Base-by-base conservation (phyloP, 2,113 vertebrate genomes). In the Aptenodytes forsteri region DNA sequence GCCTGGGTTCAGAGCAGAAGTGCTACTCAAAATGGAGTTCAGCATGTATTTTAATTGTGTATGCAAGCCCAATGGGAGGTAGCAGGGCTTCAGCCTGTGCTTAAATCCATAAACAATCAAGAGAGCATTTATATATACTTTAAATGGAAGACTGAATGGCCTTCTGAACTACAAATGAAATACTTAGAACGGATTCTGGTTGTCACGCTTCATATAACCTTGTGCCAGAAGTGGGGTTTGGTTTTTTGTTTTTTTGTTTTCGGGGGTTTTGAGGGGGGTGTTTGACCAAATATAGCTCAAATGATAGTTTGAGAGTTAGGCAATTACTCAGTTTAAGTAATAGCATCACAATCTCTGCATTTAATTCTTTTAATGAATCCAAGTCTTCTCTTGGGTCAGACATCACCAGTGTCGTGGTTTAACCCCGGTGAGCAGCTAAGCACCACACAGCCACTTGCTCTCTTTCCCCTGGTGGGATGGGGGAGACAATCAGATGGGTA, bases 171-270 rank as follows among this genome's bases (percentile, higher is more conserved):
- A 44, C 11, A 42, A 21, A 69, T 23, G 3, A 69, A 77, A 59
- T 19, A 56, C 6, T 78, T 47, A 4, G 22, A 82, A 78, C 0
- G 0, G 6, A 59, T 90, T 67, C 32, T 64, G 11, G 6, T 34
- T 79, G 15, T 66, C 42, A 49, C 1, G 4, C 9, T 34, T 32
- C 52, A 25, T 52, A 30, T 7, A 64, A 49, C 5, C 21, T 81
- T 66, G 16, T 36, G 23, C 22, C 9, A 9, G 21, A 38, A 79
- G 10, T 34, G 12, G 29, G 9, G 13, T 6, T 52, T 27, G 6
- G 1, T 6, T 36, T 27, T 67, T 36, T 15, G 14, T 5, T 46
- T 17, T 22, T 32, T 11, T 26, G 32, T 17, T 77, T 50, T 19
- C 6, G 10, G 23, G 16, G 15, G 14, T 20, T 34, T 38, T 85